phyloP scores from a whole-genome alignment of 2,113 vertebrate species.

The Brienomyrus longianalis region DNA sequence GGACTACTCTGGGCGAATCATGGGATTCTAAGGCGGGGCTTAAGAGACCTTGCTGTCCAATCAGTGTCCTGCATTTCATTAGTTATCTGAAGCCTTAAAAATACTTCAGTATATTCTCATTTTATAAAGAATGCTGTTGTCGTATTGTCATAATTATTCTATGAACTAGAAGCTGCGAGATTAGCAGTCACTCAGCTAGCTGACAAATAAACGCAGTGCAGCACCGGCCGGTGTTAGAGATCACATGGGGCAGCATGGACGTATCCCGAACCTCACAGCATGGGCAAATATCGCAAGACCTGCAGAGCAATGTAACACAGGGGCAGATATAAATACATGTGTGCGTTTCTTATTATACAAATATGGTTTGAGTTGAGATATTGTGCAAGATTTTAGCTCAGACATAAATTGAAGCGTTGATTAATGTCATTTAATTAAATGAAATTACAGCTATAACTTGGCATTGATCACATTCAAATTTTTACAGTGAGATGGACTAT shows the following conservation, averaged over 20 bases:
- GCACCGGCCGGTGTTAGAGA: neutral
- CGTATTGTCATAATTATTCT: neutral
- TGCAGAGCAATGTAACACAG: neutral
- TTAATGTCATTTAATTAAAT: neutral
- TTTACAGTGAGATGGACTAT: neutral
- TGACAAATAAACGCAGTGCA: neutral
- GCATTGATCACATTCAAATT: neutral
- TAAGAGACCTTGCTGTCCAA: neutral
- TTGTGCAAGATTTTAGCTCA: neutral
- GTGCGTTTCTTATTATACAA: neutral
- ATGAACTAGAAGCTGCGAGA: neutral
- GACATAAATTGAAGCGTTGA: neutral
- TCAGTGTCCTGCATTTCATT: neutral
- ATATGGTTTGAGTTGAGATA: neutral
- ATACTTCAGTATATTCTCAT: neutral
- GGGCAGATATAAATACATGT: neutral
- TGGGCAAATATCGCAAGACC: neutral
- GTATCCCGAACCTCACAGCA: neutral
- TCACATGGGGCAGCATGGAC: neutral
- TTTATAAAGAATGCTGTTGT: neutral
- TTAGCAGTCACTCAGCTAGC: neutral
- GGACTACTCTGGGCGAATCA: neutral
- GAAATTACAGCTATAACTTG: neutral
- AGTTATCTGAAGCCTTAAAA: neutral
- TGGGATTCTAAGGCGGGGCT: neutral